A percentile compares a stretch with the other conserved stretches of the same genome.
Conservation (phyloP, 2,888 invertebrate species). For the Noctua fimbriata region DNA sequence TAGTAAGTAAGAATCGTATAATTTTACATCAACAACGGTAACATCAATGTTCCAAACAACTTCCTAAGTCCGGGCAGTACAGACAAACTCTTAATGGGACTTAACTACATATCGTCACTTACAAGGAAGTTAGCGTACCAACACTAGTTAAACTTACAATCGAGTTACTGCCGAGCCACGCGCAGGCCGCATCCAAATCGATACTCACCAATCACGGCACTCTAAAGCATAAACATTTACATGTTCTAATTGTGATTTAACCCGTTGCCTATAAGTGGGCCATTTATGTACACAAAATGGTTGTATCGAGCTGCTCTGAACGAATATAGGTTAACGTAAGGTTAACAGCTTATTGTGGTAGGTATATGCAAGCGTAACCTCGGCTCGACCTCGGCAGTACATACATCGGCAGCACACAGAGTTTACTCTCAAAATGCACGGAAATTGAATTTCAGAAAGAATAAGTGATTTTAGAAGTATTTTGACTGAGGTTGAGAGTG, state of each 20-base stretch:
- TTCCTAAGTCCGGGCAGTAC: background rate
- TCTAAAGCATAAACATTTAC: slow-evolving; percentile 1
- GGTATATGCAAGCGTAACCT: slow-evolving; percentile 49
- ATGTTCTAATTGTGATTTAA: slow-evolving; percentile 30
- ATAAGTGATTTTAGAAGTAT: slow-evolving; percentile 14
- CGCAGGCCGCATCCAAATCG: background rate
- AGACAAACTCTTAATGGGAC: background rate
- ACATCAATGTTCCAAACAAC: background rate
- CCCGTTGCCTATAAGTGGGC: slow-evolving; percentile 32
- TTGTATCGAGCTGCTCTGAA: slow-evolving; percentile 49
- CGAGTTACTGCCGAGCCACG: slow-evolving; percentile 4
- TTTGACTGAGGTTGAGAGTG: background rate
- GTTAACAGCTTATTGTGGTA: slow-evolving; percentile 50
- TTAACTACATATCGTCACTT: too few relatives aligned
- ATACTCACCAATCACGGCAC: slow-evolving; percentile 9
- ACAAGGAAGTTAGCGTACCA: background rate
- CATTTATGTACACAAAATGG: slow-evolving; percentile 46
- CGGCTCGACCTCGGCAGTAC: slow-evolving; percentile 26
- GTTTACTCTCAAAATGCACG: slow-evolving; percentile 47
- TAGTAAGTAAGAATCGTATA: background rate
- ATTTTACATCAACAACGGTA: background rate
- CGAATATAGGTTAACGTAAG: slow-evolving; percentile 65
- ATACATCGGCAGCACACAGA: background rate
- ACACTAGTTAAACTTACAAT: slow-evolving; percentile 1
- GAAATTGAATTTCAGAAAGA: slow-evolving; percentile 13